Base-by-base conservation (phyloP, 2,113 vertebrate genomes). In the Colinus virginianus region DNA sequence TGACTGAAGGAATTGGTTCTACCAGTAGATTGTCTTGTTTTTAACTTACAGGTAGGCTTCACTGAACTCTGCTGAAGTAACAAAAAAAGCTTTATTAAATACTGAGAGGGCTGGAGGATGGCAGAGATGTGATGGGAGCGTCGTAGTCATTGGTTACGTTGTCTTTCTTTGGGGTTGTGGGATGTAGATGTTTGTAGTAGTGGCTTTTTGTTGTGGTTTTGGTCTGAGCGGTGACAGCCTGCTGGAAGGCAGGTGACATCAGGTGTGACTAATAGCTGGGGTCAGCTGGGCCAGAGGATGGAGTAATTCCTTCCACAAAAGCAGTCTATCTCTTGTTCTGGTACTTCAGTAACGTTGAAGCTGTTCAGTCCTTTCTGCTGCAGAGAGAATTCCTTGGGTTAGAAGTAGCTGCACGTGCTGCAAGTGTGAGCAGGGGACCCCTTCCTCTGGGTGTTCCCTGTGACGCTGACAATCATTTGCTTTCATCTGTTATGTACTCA, bases 21-120 rank as follows among this genome's bases (percentile, higher is more conserved):
- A 4, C 46, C 19, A 36, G 26, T 68, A 36, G 11, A 1, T 81
- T 90, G 9, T 49, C 22, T 70, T 76, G 36, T 42, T 90, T 87
- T 45, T 86, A 48, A 51, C 67, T 70, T 84, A 59, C 4, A 9
- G 4, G 12, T 40, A 12, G 40, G 40, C 15, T 32, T 62, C 69
- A 6, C 7, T 83, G 45, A 87, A 45, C 10, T 43, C 61, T 72
- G 32, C 20, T 80, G 15, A 68, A 75, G 25, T 81, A 78, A 43
- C 53, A 84, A 71, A 82, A 82, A 69, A 30, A 72, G 49, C 19
- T 70, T 80, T 67, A 16, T 59, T 91, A 67, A 91, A 69, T 46
- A 30, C 45, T 16, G 40, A 55, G 71, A 23, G 11, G 26, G 36
- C 69, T 43, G 81, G 12, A 76, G 69, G 15, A 23, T 76, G 23